Evolutionary conservation across 64 coral and sea anemone genomes (phyloP).

Genomic region (Cladopsammia gracilis): DNA sequence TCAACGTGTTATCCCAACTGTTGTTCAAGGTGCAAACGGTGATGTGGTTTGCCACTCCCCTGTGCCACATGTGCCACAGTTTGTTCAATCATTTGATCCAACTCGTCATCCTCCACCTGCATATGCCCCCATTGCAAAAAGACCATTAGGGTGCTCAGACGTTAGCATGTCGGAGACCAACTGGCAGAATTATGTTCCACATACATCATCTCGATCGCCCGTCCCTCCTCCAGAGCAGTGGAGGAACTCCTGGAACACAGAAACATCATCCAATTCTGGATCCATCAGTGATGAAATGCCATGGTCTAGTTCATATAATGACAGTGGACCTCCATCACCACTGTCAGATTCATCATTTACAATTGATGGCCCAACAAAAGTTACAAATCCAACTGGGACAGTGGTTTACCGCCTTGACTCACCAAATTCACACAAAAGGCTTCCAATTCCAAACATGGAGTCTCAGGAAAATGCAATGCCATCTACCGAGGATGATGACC

Average conservation of each 20-base stretch:
- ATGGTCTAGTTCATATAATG: conserved; percentile 64
- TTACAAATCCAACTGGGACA: conserved; percentile 76
- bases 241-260: conserved; percentile 93
- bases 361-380: conserved; percentile 53
- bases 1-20: conserved; percentile 8
- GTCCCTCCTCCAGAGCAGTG: conserved; percentile 72
- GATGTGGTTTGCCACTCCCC: conserved; percentile 45
- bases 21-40: conserved; percentile 35
- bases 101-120: conserved; percentile 65
- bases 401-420: conserved; percentile 75
- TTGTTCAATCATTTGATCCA: conserved; percentile 81
- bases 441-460: conserved; percentile 57
- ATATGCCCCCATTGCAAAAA: conserved; percentile 79
- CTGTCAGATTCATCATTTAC: conserved; percentile 77
- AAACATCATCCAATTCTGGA: conserved; percentile 90
- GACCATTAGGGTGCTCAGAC: conserved; percentile 55
- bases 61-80: conserved; percentile 70
- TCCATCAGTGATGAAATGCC: conserved; percentile 95
- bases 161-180: conserved; percentile 42
- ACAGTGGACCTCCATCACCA: conserved; percentile 89
- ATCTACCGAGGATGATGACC: conserved; percentile 62
- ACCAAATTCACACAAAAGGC: conserved; percentile 27
- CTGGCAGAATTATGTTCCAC: conserved; percentile 29
- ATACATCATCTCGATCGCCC: conserved; percentile 37
- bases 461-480: conserved; percentile 41